Evolutionary conservation across 2,797 vertebrate species (phyloP), one percentile per base, ranked within the genome.

Genomic region (Dallia pectoralis): DNA sequence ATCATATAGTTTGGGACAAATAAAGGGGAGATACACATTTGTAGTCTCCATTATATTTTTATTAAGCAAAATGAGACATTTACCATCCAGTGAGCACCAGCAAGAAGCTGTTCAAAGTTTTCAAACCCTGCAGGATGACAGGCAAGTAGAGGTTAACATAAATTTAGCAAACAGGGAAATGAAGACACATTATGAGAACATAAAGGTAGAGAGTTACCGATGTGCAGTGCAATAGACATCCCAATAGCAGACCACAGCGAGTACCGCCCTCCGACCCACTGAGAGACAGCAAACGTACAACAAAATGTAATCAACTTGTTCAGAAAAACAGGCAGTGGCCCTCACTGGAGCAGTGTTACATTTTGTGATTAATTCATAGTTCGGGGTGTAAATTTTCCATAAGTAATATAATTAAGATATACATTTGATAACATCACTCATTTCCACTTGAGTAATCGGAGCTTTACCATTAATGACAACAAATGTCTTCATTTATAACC

Each of bases 201-300:
- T 64, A 9, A 2, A 18, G 1, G 6, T 16, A 22, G 15, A 75
- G 48, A 94, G 95, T 18, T 90, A 99, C 97, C 97, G 30, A 99
- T 88, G 4, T 98, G 96, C 84, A 99, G 92, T 1, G 97, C 97
- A 32, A 99, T 98, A 88, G 97, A 98, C 83, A 99, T 92, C 74
- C 97, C 97, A 18, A 99, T 99, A 64, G 97, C 97, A 1, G 97
- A 99, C 97, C 97, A 99, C 71, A 99, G 89, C 0, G 97, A 99
- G 85, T 97, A 99, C 74, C 97, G 97, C 66, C 97, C 97, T 79
- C 97, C 97, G 36, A 99, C 97, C 97, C 97, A 99, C 97, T 99
- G 90, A 77, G 86, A 75, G 85, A 1, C 61, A 84, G 71, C 80
- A 91, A 79, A 93, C 70, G 86, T 74, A 88, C 78, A 85, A 85